phyloP scores from a whole-genome alignment of 2,797 vertebrate species.

The Babyrousa celebensis region DNA sequence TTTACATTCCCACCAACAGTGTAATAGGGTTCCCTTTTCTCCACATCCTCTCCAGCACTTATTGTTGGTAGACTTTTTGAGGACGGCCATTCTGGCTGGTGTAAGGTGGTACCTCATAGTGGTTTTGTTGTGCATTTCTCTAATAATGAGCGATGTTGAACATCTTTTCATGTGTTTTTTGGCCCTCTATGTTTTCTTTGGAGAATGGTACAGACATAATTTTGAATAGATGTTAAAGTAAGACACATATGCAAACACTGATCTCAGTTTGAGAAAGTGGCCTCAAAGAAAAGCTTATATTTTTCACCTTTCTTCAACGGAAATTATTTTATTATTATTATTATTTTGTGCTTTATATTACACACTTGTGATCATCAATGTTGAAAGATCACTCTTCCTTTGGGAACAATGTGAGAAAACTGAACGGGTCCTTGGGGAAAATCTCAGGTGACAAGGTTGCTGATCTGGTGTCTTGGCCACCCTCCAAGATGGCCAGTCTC shows the following conservation, averaged over 20 bases:
- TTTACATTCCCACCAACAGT: too few species aligned
- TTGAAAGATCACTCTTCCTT: background rate
- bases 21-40: too few species aligned
- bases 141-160: too few species aligned
- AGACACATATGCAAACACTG: background rate
- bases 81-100: too few species aligned
- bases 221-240: conserved; percentile 50
- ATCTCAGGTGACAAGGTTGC: background rate
- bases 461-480: background rate
- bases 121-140: too few species aligned
- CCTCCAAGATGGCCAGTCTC: background rate
- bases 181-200: too few species aligned
- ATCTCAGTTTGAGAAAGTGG: conserved; percentile 12
- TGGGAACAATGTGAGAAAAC: background rate
- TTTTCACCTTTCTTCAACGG: background rate
- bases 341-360: conserved; percentile 31
- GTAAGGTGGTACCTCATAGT: too few species aligned
- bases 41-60: too few species aligned
- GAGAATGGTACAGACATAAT: background rate
- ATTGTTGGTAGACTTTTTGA: too few species aligned
- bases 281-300: background rate
- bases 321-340: conserved; percentile 14
- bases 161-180: too few species aligned
- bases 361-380: background rate
- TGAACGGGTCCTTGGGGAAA: background rate